Evolutionary conservation across 2,113 vertebrate genomes (phyloP).

Genomic region (Platysteira castanea): DNA sequence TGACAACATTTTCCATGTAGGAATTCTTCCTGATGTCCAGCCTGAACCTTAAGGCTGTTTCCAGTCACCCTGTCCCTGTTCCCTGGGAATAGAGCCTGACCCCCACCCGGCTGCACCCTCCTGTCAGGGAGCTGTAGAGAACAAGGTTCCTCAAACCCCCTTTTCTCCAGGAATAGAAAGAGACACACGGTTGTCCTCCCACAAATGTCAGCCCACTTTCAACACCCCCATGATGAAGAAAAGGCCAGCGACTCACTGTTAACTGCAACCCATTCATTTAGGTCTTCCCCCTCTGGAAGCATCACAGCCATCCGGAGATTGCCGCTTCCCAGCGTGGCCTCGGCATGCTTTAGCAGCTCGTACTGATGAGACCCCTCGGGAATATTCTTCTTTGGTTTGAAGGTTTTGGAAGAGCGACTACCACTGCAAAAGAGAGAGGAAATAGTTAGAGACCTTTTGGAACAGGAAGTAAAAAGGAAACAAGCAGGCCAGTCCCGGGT

Average conservation of each 20-base stretch:
- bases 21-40: background rate
- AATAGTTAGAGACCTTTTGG: background rate
- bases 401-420: slow-evolving; percentile 87
- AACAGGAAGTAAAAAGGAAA: background rate
- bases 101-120: background rate
- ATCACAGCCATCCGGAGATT: slow-evolving; percentile 86
- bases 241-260: slow-evolving; percentile 77
- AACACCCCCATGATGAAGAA: accelerated
- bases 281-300: slow-evolving; percentile 85
- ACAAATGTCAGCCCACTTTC: background rate
- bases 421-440: slow-evolving; percentile 62
- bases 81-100: background rate
- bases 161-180: background rate
- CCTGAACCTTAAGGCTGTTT: background rate
- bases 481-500: accelerated
- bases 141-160: accelerated
- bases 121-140: background rate
- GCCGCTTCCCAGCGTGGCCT: slow-evolving; percentile 85
- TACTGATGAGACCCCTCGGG: slow-evolving; percentile 87
- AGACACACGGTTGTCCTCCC: background rate
- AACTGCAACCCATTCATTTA: slow-evolving; percentile 87
- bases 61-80: background rate
- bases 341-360: slow-evolving; percentile 84
- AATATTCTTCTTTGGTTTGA: slow-evolving; percentile 90
- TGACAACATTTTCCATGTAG: background rate